Conservation (phyloP, 2,888 invertebrate species). For the Amorpha juglandis region DNA sequence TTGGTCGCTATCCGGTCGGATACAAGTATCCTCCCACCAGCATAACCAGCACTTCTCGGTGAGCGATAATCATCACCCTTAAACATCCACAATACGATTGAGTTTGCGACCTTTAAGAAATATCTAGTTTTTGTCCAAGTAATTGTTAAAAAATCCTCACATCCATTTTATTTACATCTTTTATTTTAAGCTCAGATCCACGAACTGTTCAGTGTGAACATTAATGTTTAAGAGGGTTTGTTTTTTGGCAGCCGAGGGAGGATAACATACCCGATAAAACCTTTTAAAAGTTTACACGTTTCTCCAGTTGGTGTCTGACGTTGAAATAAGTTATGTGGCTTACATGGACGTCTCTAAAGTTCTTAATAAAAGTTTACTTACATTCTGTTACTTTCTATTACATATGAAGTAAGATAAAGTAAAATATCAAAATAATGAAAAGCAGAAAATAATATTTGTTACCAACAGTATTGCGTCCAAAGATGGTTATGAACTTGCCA, state of each 20-base stretch:
- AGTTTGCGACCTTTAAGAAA: not conserved
- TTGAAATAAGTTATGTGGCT: slow-evolving; percentile 11
- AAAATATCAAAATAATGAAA: not conserved
- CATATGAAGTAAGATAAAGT: not conserved
- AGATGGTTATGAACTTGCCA: not conserved
- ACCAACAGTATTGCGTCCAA: no score
- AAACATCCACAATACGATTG: not conserved
- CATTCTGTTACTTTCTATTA: not conserved
- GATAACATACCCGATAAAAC: slow-evolving; percentile 43
- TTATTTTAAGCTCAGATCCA: slow-evolving; percentile 4
- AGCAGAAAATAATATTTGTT: no score
- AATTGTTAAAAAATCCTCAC: not conserved
- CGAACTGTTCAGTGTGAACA: slow-evolving; percentile 31
- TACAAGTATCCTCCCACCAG: no score
- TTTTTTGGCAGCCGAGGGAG: slow-evolving; percentile 36
- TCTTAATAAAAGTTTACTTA: not conserved
- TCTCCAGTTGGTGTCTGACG: slow-evolving; percentile 25
- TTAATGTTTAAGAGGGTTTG: slow-evolving; percentile 41
- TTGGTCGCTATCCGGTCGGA: no score
- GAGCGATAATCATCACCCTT: no score
- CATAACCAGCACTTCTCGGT: no score
- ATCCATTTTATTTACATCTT: not conserved
- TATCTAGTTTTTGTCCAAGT: not conserved
- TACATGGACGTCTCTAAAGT: slow-evolving; percentile 1
- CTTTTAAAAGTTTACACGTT: slow-evolving; percentile 44